phyloP scores from a whole-genome alignment of 1,140 invertebrate genomes.

The Drosophila sp. region DNA sequence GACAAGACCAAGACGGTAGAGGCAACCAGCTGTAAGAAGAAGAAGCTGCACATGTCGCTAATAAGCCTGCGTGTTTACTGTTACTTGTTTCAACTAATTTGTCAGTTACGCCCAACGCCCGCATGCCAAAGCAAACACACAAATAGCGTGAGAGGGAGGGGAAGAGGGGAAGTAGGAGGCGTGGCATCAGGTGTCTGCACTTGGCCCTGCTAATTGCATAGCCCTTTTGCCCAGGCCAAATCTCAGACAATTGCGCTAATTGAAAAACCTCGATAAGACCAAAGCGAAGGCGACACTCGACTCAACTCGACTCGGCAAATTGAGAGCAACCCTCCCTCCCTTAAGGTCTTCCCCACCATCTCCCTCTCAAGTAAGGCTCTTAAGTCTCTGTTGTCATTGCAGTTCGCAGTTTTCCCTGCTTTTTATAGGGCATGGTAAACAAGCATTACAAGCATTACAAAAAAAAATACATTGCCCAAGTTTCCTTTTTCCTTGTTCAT shows the following conservation, averaged over 20 bases:
- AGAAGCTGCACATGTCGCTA: constrained; percentile 70
- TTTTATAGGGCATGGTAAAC: constrained; percentile 15
- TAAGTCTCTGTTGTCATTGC: constrained; percentile 23
- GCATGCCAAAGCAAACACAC: constrained; percentile 62
- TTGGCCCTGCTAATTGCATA: constrained; percentile 78
- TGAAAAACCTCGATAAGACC: constrained; percentile 74
- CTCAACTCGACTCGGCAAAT: constrained; percentile 12
- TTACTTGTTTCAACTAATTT: constrained; percentile 82
- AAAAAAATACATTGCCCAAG: background rate
- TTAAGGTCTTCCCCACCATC: background rate
- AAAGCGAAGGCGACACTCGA: constrained; percentile 50
- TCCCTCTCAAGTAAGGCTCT: background rate
- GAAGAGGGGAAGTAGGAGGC: background rate
- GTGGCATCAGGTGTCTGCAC: constrained; percentile 78
- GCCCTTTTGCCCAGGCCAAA: constrained; percentile 72
- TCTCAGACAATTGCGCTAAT: constrained; percentile 81
- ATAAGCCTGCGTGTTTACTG: constrained; percentile 81
- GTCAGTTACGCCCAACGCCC: constrained; percentile 72
- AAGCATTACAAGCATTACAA: constrained; percentile 9
- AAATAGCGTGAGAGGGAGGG: background rate
- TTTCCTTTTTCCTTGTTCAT: background rate
- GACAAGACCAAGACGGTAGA: constrained; percentile 15
- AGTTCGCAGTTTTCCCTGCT: constrained; percentile 16
- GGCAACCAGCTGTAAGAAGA: background rate
- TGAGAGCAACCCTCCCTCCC: background rate